Percentiles rank a stretch among this genome's conserved stretches.
phyloP scores from a whole-genome alignment of 2,113 vertebrate genomes.

The Raja brachyura region DNA sequence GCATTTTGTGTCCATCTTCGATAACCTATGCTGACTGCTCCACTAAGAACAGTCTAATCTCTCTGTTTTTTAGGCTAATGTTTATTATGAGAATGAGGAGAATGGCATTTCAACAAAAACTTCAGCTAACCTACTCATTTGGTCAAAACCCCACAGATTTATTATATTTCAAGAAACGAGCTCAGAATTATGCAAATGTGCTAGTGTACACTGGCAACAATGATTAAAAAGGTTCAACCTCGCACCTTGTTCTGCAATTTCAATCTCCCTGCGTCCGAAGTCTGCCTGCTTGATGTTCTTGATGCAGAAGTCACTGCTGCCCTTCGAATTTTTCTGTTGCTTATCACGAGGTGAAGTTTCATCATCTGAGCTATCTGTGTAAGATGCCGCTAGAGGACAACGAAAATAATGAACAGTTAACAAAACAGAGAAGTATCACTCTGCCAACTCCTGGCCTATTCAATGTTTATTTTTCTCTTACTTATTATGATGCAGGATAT shows the following conservation, averaged over 20 bases:
- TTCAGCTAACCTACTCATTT: background rate
- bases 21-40: background rate
- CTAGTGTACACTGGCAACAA: background rate
- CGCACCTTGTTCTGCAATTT: constrained; percentile 91
- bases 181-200: background rate
- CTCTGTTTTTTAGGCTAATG: background rate
- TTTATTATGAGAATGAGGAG: too few relatives aligned
- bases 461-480: background rate
- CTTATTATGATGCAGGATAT: too few relatives aligned
- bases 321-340: constrained; percentile 95
- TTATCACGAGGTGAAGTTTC: constrained; percentile 96
- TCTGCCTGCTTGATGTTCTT: constrained; percentile 97
- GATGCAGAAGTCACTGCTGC: constrained; percentile 90
- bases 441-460: background rate
- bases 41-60: background rate
- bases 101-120: background rate
- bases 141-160: background rate
- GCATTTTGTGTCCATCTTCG: too few relatives aligned
- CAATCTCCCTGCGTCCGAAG: constrained; percentile 93
- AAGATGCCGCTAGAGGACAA: constrained; percentile 76
- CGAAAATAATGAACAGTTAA: constrained; percentile 6
- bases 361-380: constrained; percentile 96
- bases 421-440: background rate
- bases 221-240: background rate
- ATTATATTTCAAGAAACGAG: background rate